Evolutionary conservation across 2,888 invertebrate genomes (phyloP).

Genomic region (Pterobdella sp.): DNA sequence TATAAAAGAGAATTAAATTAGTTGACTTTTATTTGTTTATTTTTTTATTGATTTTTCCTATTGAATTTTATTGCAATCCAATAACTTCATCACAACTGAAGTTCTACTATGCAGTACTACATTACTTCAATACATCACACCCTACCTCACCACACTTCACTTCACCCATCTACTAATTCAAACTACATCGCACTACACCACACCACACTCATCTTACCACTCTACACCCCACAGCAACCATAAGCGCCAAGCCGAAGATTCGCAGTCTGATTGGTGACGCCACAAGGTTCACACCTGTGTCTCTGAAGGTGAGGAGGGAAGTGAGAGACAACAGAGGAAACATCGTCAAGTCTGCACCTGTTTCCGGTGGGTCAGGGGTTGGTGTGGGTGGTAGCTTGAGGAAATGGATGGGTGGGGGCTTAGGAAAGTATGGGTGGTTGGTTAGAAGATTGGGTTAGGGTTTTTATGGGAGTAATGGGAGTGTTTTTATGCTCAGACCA

Average conservation of each 20-base stretch:
- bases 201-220: neutral
- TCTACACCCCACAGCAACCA: conserved; percentile 59
- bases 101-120: neutral
- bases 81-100: too few species aligned
- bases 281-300: conserved; percentile 86
- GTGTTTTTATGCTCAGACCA: too few species aligned
- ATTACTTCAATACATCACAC: neutral
- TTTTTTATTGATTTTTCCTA: too few species aligned
- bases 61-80: too few species aligned
- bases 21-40: too few species aligned
- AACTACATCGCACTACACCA: neutral
- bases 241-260: conserved; percentile 93
- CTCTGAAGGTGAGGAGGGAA: conserved; percentile 79
- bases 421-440: neutral
- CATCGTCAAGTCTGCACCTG: conserved; percentile 30
- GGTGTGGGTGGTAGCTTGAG: neutral
- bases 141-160: neutral
- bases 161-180: neutral
- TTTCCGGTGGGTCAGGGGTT: neutral
- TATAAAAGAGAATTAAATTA: too few species aligned
- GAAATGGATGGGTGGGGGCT: neutral
- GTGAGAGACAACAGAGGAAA: conserved; percentile 52
- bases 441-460: too few species aligned
- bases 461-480: too few species aligned
- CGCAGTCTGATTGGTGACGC: conserved; percentile 63